These are phyloP conservation scores for Danio albolineatus DNA, from an alignment of 2,797 vertebrate species.

Conservation along the genomic window DNA sequence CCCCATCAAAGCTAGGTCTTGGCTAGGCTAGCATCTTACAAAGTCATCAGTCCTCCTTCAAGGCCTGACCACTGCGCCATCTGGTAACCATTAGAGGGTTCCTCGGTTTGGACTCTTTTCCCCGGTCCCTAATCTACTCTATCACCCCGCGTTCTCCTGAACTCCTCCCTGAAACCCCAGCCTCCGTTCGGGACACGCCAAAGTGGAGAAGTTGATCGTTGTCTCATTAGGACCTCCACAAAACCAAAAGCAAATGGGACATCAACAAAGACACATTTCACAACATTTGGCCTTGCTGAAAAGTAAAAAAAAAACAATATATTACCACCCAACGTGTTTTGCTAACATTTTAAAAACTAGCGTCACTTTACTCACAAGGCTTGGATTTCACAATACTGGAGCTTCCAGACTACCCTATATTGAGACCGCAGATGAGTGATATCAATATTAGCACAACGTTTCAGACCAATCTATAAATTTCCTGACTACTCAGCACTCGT, in stretches of 20 bases:
- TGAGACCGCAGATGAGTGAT: not conserved
- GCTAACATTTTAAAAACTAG: not conserved
- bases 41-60: conserved; percentile 61
- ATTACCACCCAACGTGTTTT: not conserved
- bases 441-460: not conserved
- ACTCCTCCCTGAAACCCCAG: conserved; percentile 29
- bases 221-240: not conserved
- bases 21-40: conserved; percentile 68
- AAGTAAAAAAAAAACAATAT: not conserved
- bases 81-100: conserved; percentile 76
- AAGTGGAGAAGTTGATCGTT: not conserved
- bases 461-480: conserved; percentile 22
- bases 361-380: conserved; percentile 21
- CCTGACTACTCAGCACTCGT: conserved; percentile 42
- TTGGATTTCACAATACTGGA: conserved; percentile 10
- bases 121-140: conserved; percentile 28
- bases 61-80: conserved; percentile 68
- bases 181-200: conserved; percentile 16
- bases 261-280: not conserved
- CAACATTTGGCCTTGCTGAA: not conserved
- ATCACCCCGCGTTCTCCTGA: conserved; percentile 19
- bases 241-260: not conserved
- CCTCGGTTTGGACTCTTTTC: conserved; percentile 64
- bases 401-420: conserved; percentile 12
- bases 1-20: conserved; percentile 64